Evolutionary conservation across 2,797 vertebrate species (phyloP).

Genomic region (Sebastes ruberrimus): DNA sequence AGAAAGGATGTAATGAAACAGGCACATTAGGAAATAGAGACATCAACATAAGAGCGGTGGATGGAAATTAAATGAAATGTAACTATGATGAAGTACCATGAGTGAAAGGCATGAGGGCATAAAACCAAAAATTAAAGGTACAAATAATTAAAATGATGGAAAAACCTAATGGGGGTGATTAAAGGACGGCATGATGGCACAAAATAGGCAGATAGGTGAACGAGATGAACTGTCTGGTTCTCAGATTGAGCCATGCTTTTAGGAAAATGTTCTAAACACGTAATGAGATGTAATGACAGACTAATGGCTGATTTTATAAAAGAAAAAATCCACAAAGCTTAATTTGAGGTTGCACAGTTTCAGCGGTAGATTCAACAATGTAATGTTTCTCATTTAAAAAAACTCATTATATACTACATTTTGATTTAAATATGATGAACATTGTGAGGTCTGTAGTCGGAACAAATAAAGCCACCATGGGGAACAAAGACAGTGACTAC

Average conservation of each 20-base stretch:
- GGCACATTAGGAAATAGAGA: constrained; percentile 71
- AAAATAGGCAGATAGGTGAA: constrained; percentile 28
- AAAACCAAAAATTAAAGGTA: constrained; percentile 24
- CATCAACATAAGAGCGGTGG: constrained; percentile 61
- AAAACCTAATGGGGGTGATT: constrained; percentile 1
- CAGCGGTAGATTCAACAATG: not conserved
- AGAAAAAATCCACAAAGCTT: not conserved
- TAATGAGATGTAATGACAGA: constrained; percentile 41
- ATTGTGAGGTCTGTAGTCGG: constrained; percentile 37
- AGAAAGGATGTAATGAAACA: constrained; percentile 77
- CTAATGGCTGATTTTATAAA: constrained; percentile 13
- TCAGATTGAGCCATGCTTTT: constrained; percentile 58
- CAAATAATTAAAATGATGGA: constrained; percentile 31
- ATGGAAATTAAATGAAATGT: constrained; percentile 54
- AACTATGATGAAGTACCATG: constrained; percentile 24
- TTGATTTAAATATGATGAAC: constrained; percentile 21
- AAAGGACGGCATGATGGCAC: constrained; percentile 19
- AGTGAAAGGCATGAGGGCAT: constrained; percentile 17
- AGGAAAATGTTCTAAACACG: constrained; percentile 37
- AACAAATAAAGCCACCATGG: constrained; percentile 43
- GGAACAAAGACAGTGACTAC: constrained; percentile 30
- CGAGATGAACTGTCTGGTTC: constrained; percentile 42
- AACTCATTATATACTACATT: not conserved
- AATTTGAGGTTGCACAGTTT: constrained; percentile 6
- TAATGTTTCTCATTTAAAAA: not conserved